Conservation (phyloP, 2,888 invertebrate genomes). For the Crossocerus cetratus region DNA sequence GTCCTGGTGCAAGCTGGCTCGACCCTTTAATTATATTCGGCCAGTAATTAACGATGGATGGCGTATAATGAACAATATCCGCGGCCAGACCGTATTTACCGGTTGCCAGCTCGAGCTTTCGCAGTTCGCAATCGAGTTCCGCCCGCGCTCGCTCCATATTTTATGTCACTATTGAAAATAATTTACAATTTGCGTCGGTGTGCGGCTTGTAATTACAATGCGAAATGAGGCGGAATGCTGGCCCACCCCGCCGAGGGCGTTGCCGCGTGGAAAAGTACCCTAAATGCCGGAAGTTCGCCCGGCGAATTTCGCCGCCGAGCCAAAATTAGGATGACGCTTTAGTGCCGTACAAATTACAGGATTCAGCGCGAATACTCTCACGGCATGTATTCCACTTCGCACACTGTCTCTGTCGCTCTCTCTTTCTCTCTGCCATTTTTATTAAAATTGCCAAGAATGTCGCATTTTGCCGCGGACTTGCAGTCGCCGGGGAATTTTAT, state of each 20-base stretch:
- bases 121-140: neutral
- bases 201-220: conserved; percentile 57
- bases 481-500: conserved; percentile 5
- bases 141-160: conserved; percentile 38
- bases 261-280: conserved; percentile 25
- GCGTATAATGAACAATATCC: conserved; percentile 62
- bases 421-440: conserved; percentile 12
- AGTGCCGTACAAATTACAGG: conserved; percentile 32
- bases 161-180: conserved; percentile 60
- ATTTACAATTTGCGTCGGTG: conserved; percentile 56
- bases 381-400: no score
- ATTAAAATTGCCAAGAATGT: conserved; percentile 19
- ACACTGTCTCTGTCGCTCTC: no score
- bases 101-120: neutral
- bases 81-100: conserved; percentile 50
- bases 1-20: neutral
- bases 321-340: conserved; percentile 38
- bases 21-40: conserved; percentile 63
- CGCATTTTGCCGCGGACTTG: neutral
- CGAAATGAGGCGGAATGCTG: conserved; percentile 53
- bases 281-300: conserved; percentile 35
- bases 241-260: neutral
- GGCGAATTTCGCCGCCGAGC: conserved; percentile 16
- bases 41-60: conserved; percentile 64
- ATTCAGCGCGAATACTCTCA: conserved; percentile 10